These are phyloP conservation scores for Indri indri DNA, from an alignment of 2,113 vertebrate genomes.

Conservation along the genomic window DNA sequence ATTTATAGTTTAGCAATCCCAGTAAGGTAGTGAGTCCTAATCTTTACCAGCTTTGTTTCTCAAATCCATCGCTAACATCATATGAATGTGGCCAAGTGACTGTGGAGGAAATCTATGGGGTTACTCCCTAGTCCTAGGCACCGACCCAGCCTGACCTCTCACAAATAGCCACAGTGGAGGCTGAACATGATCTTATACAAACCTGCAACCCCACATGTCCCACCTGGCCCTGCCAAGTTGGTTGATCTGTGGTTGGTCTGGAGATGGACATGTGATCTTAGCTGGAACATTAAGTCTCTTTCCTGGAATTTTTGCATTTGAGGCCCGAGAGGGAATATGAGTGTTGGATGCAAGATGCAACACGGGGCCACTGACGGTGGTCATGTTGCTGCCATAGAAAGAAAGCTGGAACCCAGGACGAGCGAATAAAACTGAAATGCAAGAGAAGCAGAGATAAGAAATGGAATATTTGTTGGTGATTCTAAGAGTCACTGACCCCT, in stretches of 20 bases:
- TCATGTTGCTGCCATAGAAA: neutral
- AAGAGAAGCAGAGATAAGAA: neutral
- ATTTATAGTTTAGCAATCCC: slow-evolving; percentile 2
- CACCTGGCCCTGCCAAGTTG: neutral
- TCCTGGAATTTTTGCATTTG: neutral
- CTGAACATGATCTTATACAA: neutral
- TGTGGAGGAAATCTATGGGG: neutral
- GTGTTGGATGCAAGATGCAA: neutral
- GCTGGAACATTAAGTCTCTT: neutral
- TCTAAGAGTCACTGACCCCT: neutral
- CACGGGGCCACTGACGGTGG: neutral
- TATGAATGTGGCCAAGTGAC: neutral
- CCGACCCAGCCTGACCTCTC: neutral
- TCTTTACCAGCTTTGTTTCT: neutral
- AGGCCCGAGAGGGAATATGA: neutral
- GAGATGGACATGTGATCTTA: neutral
- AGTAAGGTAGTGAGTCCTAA: neutral
- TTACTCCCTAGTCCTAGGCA: neutral
- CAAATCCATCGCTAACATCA: neutral
- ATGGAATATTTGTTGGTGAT: neutral
- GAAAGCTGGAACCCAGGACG: neutral
- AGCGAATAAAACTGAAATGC: neutral
- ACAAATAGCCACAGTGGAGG: neutral
- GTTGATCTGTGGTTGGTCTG: neutral
- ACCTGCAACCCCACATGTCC: neutral